A percentile compares a stretch with the other conserved stretches of the same genome.
Evolutionary conservation across 2,888 invertebrate species (phyloP).

Genomic region (Gonocerus acuteangulatus): DNA sequence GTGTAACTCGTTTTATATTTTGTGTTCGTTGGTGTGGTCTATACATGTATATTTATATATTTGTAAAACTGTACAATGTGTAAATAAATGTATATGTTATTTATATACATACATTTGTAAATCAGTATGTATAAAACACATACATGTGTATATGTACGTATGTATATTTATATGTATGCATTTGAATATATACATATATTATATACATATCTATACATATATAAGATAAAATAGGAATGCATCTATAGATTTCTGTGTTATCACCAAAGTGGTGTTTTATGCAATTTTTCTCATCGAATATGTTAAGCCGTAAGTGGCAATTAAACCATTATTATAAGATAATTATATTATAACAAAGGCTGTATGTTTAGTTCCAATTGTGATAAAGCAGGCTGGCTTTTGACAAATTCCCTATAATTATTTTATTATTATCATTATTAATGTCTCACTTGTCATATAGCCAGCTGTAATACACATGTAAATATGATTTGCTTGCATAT

Average conservation of each 20-base stretch:
- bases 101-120: not conserved
- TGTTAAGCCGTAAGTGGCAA: not conserved
- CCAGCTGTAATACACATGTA: conserved; percentile 18
- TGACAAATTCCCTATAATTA: conserved; percentile 22
- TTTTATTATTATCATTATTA: conserved; percentile 28
- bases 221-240: conserved; percentile 19
- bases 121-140: conserved; percentile 1
- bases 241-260: conserved; percentile 24
- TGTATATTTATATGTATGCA: not conserved
- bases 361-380: conserved; percentile 35
- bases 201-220: no score
- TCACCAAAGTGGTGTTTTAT: conserved; percentile 20
- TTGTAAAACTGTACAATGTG: conserved; percentile 19
- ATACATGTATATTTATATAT: conserved; percentile 20
- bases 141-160: conserved; percentile 20
- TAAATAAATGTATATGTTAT: conserved; percentile 2
- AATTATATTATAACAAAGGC: conserved; percentile 32
- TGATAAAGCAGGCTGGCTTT: conserved; percentile 33
- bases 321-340: conserved; percentile 29
- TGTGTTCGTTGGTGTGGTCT: conserved; percentile 7
- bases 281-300: conserved; percentile 26
- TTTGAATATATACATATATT: conserved; percentile 6
- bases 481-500: conserved; percentile 40
- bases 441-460: conserved; percentile 22
- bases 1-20: conserved; percentile 15